Conservation (phyloP, 2,888 invertebrate genomes). For the Idaea dimidiata region DNA sequence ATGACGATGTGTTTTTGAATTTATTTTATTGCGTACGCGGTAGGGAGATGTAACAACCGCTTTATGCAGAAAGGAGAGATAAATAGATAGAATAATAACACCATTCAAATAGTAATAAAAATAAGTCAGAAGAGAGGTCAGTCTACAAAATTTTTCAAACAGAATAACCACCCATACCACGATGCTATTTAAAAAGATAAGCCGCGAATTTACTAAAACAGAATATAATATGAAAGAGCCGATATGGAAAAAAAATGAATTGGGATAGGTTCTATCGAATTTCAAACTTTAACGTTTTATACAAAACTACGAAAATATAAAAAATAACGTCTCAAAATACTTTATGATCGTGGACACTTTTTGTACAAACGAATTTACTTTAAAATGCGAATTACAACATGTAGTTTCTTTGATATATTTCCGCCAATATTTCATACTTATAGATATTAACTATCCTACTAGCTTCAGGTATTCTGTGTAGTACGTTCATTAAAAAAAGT, state of each 20-base stretch:
- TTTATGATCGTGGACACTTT: not conserved
- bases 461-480: not conserved
- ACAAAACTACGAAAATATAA: slow-evolving; percentile 32
- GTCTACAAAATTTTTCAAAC: too few relatives aligned
- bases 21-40: too few relatives aligned
- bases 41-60: too few relatives aligned
- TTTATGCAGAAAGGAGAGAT: too few relatives aligned
- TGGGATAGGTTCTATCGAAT: not conserved
- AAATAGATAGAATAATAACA: too few relatives aligned
- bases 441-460: not conserved
- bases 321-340: slow-evolving; percentile 24
- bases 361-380: not conserved
- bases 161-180: not conserved
- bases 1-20: too few relatives aligned
- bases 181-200: not conserved
- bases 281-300: slow-evolving; percentile 15
- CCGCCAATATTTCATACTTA: not conserved
- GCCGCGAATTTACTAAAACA: not conserved
- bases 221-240: not conserved
- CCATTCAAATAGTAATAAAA: too few relatives aligned
- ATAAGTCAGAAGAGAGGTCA: too few relatives aligned
- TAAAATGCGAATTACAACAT: not conserved
- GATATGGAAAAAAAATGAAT: not conserved
- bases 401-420: not conserved
- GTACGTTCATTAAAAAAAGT: not conserved